These are phyloP conservation scores for Augiades crinisus DNA, from an alignment of 2,888 invertebrate genomes.

Conservation along the genomic window DNA sequence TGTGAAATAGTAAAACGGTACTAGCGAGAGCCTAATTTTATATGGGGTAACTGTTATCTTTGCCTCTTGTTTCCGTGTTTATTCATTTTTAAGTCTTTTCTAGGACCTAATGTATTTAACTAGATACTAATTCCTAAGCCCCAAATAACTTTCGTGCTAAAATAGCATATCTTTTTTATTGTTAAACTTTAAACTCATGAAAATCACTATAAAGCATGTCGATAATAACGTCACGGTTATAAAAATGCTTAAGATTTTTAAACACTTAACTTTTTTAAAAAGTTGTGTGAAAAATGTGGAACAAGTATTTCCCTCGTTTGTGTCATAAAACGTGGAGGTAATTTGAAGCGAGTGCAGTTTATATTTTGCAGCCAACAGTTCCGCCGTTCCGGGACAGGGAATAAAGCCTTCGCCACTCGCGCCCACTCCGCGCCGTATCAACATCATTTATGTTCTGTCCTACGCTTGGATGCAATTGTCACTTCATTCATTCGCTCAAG, in stretches of 20 bases:
- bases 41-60: too few species aligned
- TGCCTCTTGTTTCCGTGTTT: too few species aligned
- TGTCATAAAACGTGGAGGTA: constrained; percentile 65
- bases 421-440: constrained; percentile 30
- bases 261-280: constrained; percentile 6
- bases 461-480: constrained; percentile 15
- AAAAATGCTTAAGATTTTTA: constrained; percentile 3
- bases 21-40: too few species aligned
- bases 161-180: too few species aligned
- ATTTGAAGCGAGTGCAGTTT: constrained; percentile 64
- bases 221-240: not conserved
- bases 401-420: constrained; percentile 56
- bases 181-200: constrained; percentile 6
- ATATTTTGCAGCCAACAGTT: constrained; percentile 58
- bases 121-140: too few species aligned
- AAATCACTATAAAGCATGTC: not conserved
- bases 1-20: too few species aligned
- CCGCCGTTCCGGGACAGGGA: constrained; percentile 48
- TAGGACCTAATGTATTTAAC: too few species aligned
- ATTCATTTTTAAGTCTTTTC: too few species aligned
- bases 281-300: constrained; percentile 34
- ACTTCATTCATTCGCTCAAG: constrained; percentile 9
- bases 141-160: too few species aligned
- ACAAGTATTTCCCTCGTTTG: constrained; percentile 56
- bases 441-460: constrained; percentile 18